Evolutionary conservation across 2,797 vertebrate species (phyloP), one percentile per base, ranked within the genome.

Genomic region (Falco columbarius): DNA sequence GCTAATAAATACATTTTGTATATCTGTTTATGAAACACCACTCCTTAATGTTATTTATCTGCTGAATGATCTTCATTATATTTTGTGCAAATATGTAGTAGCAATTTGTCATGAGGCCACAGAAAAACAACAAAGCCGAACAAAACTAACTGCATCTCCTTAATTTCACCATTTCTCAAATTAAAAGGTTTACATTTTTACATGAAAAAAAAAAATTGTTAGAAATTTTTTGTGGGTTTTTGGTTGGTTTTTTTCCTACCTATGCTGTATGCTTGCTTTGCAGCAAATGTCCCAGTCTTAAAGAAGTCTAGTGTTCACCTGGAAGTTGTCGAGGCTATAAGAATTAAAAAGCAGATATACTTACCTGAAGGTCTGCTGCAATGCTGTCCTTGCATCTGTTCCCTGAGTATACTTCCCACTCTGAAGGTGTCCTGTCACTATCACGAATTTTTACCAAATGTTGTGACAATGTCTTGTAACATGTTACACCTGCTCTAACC

Each of bases 1-100:
- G 96, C 59, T 95, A 95, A 89, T 74, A 96, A 96, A 92, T 74
- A 81, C 46, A 83, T 92, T 94, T 72, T 89, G 22, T 94, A 56
- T 93, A 40, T 87, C 42, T 90, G 71, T 85, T 94, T 90, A 93
- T 91, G 81, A 95, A 94, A 94, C 52, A 56, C 18, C 20, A 85
- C 70, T 95, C 32, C 67, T 77, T 86, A 71, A 34, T 82, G 30
- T 81, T 79, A 81, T 91, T 94, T 91, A 14, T 96, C 49, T 90
- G 20, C 66, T 76, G 72, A 87, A 96, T 79, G 18, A 82, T 19
- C 32, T 61, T 92, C 49, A 61, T 93, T 86, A 15, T 85, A 59
- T 87, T 94, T 80, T 74, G 82, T 86, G 70, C 7, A 67, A 93
- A 80, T 89, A 76, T 4, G 11, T 32, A 62, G 42, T 59, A 86